Conservation (phyloP, 2,888 invertebrate genomes). For the Brachypterus glaber region DNA sequence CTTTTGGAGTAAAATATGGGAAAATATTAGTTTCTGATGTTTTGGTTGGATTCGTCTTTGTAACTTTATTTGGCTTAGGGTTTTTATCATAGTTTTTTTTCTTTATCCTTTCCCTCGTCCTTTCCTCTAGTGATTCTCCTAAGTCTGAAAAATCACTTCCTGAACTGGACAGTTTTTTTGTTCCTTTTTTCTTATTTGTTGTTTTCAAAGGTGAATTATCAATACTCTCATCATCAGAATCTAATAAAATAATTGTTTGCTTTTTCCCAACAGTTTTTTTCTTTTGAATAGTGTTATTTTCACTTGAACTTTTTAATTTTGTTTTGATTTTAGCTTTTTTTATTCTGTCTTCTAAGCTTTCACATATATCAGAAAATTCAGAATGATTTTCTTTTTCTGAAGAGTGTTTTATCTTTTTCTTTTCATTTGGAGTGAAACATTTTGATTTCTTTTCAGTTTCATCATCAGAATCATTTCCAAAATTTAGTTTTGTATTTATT, state of each 20-base stretch:
- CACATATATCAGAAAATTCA: slow-evolving; percentile 9
- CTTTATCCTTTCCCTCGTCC: slow-evolving; percentile 16
- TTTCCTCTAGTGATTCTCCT: slow-evolving; percentile 19
- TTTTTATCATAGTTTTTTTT: slow-evolving; percentile 10
- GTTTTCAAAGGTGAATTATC: no score
- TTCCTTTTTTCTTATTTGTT: slow-evolving; percentile 3
- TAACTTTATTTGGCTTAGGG: no score
- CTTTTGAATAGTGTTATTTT: no score
- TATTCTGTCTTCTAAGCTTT: background rate
- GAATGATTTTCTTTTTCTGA: slow-evolving; percentile 11
- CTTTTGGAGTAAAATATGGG: no score
- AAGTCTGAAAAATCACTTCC: background rate
- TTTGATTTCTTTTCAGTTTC: slow-evolving; percentile 10
- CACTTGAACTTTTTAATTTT: slow-evolving; percentile 6
- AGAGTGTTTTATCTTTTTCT: no score
- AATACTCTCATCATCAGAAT: no score
- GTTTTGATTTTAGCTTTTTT: slow-evolving; percentile 1
- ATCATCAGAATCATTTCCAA: slow-evolving; percentile 16
- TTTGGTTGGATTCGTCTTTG: slow-evolving; percentile 5
- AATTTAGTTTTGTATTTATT: slow-evolving; percentile 18
- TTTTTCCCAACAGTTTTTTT: background rate
- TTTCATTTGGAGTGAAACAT: no score
- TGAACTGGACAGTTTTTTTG: slow-evolving; percentile 5
- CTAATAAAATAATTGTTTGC: no score
- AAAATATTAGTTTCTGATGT: no score